Percentiles rank a stretch among this genome's conserved stretches.
These are phyloP conservation scores for Mormyrops attenuatus DNA, from an alignment of 2,797 vertebrate species.

Conservation along the genomic window DNA sequence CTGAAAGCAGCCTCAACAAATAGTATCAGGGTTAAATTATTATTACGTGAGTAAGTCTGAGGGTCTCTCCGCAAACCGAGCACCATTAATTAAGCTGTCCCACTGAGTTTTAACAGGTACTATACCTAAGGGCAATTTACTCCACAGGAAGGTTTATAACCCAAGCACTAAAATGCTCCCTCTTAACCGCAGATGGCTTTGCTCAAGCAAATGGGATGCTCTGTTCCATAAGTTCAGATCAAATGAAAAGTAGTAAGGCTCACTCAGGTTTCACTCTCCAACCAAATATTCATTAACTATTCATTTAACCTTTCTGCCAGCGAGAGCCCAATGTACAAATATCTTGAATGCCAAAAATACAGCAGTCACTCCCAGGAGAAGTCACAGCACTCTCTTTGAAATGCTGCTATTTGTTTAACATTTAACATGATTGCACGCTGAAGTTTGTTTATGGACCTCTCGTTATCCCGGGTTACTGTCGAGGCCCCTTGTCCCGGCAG, in stretches of 20 bases:
- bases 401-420: not conserved
- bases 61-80: conserved; percentile 10
- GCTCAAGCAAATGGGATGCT: not conserved
- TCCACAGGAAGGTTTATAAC: not conserved
- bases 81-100: conserved; percentile 39
- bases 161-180: not conserved
- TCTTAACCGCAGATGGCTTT: not conserved
- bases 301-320: conserved; percentile 4
- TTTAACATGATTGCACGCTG: not conserved
- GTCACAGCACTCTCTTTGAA: not conserved
- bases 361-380: not conserved
- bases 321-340: not conserved
- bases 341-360: not conserved
- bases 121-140: not conserved
- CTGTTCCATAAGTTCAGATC: not conserved
- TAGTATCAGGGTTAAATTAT: conserved; percentile 15
- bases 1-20: conserved; percentile 23
- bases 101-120: conserved; percentile 10
- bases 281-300: conserved; percentile 13
- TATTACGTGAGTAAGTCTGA: conserved; percentile 17
- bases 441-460: not conserved
- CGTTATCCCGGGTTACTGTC: not conserved
- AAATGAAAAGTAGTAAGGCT: not conserved
- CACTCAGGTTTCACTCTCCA: not conserved
- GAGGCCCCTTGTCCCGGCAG: not conserved